A percentile compares a stretch with the other conserved stretches of the same genome.
These are phyloP conservation scores for Syrmaticus mikado DNA, from an alignment of 2,113 vertebrate species.

Conservation along the genomic window DNA sequence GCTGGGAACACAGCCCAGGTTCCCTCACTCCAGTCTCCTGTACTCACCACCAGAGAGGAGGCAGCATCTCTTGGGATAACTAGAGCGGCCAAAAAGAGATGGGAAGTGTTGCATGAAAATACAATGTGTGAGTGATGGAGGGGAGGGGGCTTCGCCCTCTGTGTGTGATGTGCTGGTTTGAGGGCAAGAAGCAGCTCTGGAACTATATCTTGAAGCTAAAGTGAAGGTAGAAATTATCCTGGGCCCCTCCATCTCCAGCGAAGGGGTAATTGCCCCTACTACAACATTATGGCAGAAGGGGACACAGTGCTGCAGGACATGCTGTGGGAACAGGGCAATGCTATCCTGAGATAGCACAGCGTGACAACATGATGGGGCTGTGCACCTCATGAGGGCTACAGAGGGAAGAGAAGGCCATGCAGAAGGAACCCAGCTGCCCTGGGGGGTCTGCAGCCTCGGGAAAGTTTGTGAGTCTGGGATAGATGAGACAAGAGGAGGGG, in stretches of 20 bases:
- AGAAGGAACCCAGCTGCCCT: neutral
- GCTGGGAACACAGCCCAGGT: neutral
- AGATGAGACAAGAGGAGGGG: neutral
- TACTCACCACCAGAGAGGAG: neutral
- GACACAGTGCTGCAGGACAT: neutral
- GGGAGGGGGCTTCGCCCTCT: neutral
- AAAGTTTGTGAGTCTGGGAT: neutral
- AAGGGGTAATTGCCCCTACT: neutral
- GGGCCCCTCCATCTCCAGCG: neutral
- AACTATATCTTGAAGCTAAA: neutral
- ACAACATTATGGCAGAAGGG: neutral
- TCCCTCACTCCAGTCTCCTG: neutral
- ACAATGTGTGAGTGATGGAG: neutral
- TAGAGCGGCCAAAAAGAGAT: neutral
- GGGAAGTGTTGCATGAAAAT: neutral
- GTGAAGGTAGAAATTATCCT: neutral
- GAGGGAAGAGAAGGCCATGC: neutral
- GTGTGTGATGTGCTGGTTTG: neutral
- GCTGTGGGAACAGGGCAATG: neutral
- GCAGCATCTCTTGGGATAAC: neutral
- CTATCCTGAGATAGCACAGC: neutral
- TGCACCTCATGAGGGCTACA: neutral
- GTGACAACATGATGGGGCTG: fast-evolving
- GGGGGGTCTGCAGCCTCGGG: neutral
- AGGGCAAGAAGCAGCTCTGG: neutral